Conservation (phyloP, 2,888 invertebrate genomes). For the Syritta pipiens region DNA sequence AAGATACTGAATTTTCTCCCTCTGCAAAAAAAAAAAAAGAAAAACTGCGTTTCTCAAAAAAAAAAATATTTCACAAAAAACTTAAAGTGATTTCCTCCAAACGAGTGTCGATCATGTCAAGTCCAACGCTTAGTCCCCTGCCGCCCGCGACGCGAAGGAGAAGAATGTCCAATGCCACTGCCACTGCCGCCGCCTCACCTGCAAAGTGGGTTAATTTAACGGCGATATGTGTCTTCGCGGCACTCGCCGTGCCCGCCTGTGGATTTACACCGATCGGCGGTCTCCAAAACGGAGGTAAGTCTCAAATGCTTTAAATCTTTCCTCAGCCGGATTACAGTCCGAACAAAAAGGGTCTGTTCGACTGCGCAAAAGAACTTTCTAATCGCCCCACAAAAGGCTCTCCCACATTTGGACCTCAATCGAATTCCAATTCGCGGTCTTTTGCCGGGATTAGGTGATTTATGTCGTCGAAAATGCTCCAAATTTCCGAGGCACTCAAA, state of each 20-base stretch:
- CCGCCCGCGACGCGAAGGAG: constrained; percentile 24
- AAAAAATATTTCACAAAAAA: too few species aligned
- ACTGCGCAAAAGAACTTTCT: too few species aligned
- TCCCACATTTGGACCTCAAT: too few species aligned
- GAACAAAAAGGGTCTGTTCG: too few species aligned
- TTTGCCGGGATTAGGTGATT: constrained; percentile 16
- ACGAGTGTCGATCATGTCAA: constrained; percentile 57
- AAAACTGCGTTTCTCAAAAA: background rate
- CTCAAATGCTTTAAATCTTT: background rate
- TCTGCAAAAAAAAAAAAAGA: background rate
- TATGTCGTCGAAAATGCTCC: constrained; percentile 29
- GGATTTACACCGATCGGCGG: constrained; percentile 68
- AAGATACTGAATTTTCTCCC: too few species aligned
- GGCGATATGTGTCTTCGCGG: constrained; percentile 58
- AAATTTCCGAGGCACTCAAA: background rate
- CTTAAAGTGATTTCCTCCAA: too few species aligned
- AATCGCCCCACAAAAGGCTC: too few species aligned
- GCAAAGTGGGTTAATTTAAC: constrained; percentile 69
- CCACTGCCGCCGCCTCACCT: constrained; percentile 45
- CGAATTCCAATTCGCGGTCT: too few species aligned
- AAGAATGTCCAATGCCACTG: too few species aligned
- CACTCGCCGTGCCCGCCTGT: constrained; percentile 46
- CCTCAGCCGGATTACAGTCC: too few species aligned
- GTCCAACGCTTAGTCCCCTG: constrained; percentile 57
- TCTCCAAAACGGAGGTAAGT: constrained; percentile 65